Evolutionary conservation across 2,797 vertebrate species (phyloP).

Genomic region (Chromobotia macracanthus): DNA sequence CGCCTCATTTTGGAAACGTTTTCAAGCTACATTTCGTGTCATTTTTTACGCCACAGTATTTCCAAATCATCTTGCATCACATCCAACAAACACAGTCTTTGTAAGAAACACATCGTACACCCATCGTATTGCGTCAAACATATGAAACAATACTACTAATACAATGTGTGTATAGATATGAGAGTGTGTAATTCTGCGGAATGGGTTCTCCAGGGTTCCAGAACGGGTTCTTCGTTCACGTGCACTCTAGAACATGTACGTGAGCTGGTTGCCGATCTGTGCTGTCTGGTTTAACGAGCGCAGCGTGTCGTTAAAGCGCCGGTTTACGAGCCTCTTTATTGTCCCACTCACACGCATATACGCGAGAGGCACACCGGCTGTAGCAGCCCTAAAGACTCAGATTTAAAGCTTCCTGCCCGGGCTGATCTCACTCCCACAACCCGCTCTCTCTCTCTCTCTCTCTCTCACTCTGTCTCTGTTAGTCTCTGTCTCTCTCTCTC

Average conservation of each 20-base stretch:
- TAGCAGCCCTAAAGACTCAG: conserved; percentile 53
- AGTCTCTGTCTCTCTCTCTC: conserved; percentile 43
- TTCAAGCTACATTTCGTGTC: no score
- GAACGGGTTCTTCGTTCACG: not conserved
- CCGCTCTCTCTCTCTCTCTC: conserved; percentile 15
- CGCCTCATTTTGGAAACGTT: no score
- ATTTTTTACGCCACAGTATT: no score
- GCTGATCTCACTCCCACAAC: conserved; percentile 51
- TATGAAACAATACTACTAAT: no score
- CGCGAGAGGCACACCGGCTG: conserved; percentile 38
- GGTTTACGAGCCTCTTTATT: conserved; percentile 60
- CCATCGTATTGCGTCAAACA: no score
- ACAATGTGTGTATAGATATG: not conserved
- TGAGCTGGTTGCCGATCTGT: conserved; percentile 41
- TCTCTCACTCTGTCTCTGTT: conserved; percentile 51
- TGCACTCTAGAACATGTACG: conserved; percentile 2
- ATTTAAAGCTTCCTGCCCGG: conserved; percentile 63
- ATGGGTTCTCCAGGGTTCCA: not conserved
- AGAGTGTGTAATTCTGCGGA: not conserved
- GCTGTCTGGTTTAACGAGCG: conserved; percentile 58
- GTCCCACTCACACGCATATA: conserved; percentile 49
- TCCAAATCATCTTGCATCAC: no score
- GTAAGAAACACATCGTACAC: no score
- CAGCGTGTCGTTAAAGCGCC: conserved; percentile 63
- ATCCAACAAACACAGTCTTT: no score